Evolutionary conservation across 2,113 vertebrate species (phyloP).

Genomic region (Talpa occidentalis): DNA sequence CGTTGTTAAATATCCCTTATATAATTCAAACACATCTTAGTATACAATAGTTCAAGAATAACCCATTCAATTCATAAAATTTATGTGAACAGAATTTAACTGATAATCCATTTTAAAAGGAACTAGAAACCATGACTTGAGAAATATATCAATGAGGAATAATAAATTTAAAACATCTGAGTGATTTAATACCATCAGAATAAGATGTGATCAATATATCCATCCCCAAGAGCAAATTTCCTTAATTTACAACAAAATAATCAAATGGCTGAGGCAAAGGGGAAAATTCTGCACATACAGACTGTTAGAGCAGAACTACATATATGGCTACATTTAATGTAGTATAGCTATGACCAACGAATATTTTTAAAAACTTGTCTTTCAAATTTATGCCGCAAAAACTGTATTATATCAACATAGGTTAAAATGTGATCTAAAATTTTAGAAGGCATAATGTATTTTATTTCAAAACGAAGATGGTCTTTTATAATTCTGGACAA

Average conservation of each 20-base stretch:
- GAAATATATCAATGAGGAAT: conserved; percentile 17
- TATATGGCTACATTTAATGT: neutral
- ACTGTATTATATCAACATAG: neutral
- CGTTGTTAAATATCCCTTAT: conserved; percentile 27
- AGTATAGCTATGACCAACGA: neutral
- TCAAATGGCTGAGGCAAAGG: neutral
- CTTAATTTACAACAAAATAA: conserved; percentile 28
- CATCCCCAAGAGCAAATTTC: neutral
- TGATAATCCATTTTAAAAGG: conserved; percentile 2
- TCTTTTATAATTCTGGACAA: neutral
- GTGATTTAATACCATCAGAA: conserved; percentile 10
- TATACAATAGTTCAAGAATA: conserved; percentile 33
- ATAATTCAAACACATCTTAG: conserved; percentile 30
- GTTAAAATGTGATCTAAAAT: neutral
- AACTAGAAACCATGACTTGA: neutral
- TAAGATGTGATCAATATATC: neutral
- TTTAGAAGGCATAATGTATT: neutral
- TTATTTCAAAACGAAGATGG: conserved; percentile 22
- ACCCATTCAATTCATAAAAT: conserved; percentile 3
- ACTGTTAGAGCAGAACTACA: neutral
- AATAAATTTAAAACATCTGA: conserved; percentile 43
- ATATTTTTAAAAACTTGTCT: conserved; percentile 44
- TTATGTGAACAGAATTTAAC: neutral
- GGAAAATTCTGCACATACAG: neutral
- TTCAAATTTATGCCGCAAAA: neutral